phyloP scores from a whole-genome alignment of 2,888 invertebrate genomes.

The Biston stratarius region DNA sequence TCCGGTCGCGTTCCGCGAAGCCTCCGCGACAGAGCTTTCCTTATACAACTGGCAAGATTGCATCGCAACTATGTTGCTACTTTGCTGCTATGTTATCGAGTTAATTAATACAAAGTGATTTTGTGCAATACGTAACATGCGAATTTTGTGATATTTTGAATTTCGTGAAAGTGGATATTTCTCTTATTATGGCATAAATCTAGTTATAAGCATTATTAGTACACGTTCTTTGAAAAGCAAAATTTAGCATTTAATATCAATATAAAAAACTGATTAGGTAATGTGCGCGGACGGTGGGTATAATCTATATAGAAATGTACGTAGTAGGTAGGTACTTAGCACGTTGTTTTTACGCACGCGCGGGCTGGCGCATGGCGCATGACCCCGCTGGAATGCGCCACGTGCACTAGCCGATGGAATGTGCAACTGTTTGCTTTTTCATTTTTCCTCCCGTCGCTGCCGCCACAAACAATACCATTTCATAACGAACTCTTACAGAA shows the following conservation, averaged over 20 bases:
- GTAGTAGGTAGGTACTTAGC: slow-evolving; percentile 53
- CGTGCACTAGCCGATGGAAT: slow-evolving; percentile 83
- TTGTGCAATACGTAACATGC: not conserved
- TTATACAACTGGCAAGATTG: slow-evolving; percentile 14
- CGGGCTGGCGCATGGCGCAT: slow-evolving; percentile 78
- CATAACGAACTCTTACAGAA: slow-evolving; percentile 76
- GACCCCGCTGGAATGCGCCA: slow-evolving; percentile 85
- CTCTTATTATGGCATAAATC: not conserved
- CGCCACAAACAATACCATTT: slow-evolving; percentile 82
- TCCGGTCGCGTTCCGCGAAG: slow-evolving; percentile 30
- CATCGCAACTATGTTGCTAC: slow-evolving; percentile 16
- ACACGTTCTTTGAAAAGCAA: not conserved
- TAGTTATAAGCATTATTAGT: not conserved
- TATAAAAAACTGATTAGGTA: not conserved
- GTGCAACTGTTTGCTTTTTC: slow-evolving; percentile 85
- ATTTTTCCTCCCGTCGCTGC: slow-evolving; percentile 62
- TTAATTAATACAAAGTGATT: not conserved
- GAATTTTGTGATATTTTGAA: too few relatives aligned
- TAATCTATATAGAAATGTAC: not conserved
- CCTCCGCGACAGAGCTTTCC: slow-evolving; percentile 29
- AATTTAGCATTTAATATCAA: not conserved
- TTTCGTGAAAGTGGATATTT: not conserved
- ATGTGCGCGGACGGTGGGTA: not conserved
- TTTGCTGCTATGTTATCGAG: not conserved
- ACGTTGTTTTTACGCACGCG: slow-evolving; percentile 80